A percentile compares a stretch with the other conserved stretches of the same genome.
These are phyloP conservation scores for Candidula unifasciata DNA, from an alignment of 2,888 invertebrate species.

Conservation along the genomic window DNA sequence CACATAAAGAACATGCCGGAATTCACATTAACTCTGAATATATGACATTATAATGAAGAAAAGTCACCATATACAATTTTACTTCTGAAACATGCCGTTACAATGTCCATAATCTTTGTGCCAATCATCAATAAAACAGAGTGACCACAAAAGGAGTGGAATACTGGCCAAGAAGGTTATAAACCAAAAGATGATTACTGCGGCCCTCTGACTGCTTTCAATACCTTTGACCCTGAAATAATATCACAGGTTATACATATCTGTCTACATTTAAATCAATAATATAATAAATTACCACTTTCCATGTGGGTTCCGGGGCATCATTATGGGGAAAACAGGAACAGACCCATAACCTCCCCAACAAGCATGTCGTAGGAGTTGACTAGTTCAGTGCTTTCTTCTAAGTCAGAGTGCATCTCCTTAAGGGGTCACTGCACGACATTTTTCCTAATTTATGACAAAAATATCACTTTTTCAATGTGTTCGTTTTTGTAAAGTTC, in stretches of 20 bases:
- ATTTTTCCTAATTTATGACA: too few species aligned
- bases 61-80: neutral
- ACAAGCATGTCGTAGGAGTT: too few species aligned
- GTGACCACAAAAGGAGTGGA: conserved; percentile 69
- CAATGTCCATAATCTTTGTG: conserved; percentile 70
- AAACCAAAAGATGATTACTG: conserved; percentile 67
- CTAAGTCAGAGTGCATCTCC: too few species aligned
- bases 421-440: too few species aligned
- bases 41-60: neutral
- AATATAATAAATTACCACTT: neutral
- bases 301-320: too few species aligned
- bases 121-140: conserved; percentile 71
- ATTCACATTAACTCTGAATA: neutral
- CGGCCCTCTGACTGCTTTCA: conserved; percentile 54
- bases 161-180: conserved; percentile 65
- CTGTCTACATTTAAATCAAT: too few species aligned
- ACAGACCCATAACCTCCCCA: too few species aligned
- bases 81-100: conserved; percentile 65
- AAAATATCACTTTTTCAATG: too few species aligned
- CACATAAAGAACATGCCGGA: too few species aligned
- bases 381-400: too few species aligned
- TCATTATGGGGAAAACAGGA: too few species aligned
- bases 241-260: neutral
- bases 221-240: conserved; percentile 57
- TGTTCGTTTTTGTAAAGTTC: too few species aligned